These are phyloP conservation scores for Melanotaenia pygmaea DNA, from an alignment of 2,797 vertebrate species.

Conservation along the genomic window DNA sequence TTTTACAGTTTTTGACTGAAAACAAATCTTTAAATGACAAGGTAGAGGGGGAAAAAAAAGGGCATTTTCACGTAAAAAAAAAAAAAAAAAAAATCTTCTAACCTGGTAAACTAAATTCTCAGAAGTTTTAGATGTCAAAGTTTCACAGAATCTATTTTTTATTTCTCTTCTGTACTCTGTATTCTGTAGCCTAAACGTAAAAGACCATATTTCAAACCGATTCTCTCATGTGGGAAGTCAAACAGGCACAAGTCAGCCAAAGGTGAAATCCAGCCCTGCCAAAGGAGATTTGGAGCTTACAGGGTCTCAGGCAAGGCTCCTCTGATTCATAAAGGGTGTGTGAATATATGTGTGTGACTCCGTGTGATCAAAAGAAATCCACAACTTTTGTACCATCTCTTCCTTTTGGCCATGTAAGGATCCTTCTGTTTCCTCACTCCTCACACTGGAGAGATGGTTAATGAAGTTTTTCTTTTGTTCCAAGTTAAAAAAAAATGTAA, in stretches of 20 bases:
- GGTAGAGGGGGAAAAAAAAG: too few relatives aligned
- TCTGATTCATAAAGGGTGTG: constrained; percentile 68
- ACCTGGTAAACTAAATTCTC: too few relatives aligned
- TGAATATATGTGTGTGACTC: constrained; percentile 24
- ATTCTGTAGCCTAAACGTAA: constrained; percentile 27
- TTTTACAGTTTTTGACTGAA: too few relatives aligned
- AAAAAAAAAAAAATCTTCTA: too few relatives aligned
- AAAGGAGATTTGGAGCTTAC: constrained; percentile 78
- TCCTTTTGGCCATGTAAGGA: constrained; percentile 27
- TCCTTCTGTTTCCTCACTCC: constrained; percentile 31
- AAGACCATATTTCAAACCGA: constrained; percentile 50
- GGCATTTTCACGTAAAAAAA: too few relatives aligned
- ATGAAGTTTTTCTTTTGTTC: background rate
- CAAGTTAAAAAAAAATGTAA: constrained; percentile 3
- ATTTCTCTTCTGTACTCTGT: constrained; percentile 2
- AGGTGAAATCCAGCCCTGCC: constrained; percentile 71
- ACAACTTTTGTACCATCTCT: constrained; percentile 42
- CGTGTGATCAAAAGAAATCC: constrained; percentile 34
- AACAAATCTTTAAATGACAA: too few relatives aligned
- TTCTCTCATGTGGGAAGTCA: constrained; percentile 69
- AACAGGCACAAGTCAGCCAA: constrained; percentile 74
- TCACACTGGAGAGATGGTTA: background rate
- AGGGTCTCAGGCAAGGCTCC: constrained; percentile 64
- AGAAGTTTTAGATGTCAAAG: constrained; percentile 13
- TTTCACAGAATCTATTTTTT: constrained; percentile 22